These are phyloP conservation scores for Bellardia bayeri DNA, from an alignment of 2,888 invertebrate genomes.

Conservation along the genomic window DNA sequence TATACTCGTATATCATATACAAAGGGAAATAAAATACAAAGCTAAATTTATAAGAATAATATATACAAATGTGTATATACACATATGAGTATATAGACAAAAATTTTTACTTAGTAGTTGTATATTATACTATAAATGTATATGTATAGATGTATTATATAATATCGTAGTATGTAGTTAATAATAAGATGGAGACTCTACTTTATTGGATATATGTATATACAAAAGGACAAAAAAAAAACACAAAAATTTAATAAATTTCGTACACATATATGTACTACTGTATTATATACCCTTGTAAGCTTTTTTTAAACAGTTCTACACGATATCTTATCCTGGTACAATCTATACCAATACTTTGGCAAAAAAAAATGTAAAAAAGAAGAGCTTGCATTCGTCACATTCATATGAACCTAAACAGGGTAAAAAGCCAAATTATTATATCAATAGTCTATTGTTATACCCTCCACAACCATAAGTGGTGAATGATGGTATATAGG, in stretches of 20 bases:
- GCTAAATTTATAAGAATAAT: background rate
- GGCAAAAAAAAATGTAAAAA: background rate
- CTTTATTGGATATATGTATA: background rate
- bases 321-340: background rate
- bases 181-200: background rate
- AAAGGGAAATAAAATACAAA: slow-evolving; percentile 16
- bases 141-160: no score
- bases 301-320: background rate
- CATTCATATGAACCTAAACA: background rate
- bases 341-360: background rate
- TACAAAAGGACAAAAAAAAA: background rate
- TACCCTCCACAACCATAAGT: no score
- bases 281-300: background rate
- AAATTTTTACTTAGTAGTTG: background rate
- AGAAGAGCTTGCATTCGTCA: background rate
- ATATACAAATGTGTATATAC: background rate
- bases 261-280: background rate
- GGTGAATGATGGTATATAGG: no score
- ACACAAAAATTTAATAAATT: slow-evolving; percentile 4
- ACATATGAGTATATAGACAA: background rate
- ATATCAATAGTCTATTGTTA: no score
- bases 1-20: slow-evolving; percentile 31
- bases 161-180: background rate
- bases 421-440: background rate
- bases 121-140: background rate